A percentile compares a stretch with the other conserved stretches of the same genome.
These are phyloP conservation scores for Struthidea cinerea DNA, from an alignment of 2,113 vertebrate species.

Conservation along the genomic window DNA sequence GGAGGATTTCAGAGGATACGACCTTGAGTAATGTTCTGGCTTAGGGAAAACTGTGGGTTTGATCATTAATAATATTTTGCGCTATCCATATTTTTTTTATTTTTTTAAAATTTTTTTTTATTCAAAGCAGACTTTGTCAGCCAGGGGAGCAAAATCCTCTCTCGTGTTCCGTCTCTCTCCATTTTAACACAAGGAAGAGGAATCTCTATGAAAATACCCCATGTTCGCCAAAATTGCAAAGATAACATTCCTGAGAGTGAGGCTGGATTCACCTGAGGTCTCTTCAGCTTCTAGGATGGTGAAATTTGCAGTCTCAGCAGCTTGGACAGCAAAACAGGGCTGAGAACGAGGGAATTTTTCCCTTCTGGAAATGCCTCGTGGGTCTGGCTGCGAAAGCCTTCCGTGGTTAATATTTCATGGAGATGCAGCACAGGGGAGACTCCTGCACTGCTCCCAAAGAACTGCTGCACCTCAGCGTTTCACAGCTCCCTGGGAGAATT, in stretches of 20 bases:
- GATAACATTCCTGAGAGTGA: constrained; percentile 50
- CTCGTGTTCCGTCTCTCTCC: not conserved
- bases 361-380: not conserved
- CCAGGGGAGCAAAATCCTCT: constrained; percentile 12
- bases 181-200: not conserved
- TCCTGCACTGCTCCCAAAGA: not conserved
- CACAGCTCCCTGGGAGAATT: not conserved
- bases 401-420: not conserved
- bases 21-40: constrained; percentile 57
- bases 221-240: constrained; percentile 44
- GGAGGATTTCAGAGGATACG: constrained; percentile 47
- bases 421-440: not conserved
- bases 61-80: constrained; percentile 64
- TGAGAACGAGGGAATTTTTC: not conserved
- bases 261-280: constrained; percentile 48
- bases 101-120: not conserved
- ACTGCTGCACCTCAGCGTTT: not conserved
- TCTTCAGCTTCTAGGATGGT: not conserved
- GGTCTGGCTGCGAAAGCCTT: not conserved
- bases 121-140: constrained; percentile 31
- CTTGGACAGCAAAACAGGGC: not conserved
- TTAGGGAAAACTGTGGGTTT: constrained; percentile 36
- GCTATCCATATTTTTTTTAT: not conserved
- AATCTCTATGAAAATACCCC: constrained; percentile 51
- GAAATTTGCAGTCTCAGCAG: constrained; percentile 28